A percentile compares a stretch with the other conserved stretches of the same genome.
Conservation (phyloP, 2,797 vertebrate species). For the Enteromius viviparus region DNA sequence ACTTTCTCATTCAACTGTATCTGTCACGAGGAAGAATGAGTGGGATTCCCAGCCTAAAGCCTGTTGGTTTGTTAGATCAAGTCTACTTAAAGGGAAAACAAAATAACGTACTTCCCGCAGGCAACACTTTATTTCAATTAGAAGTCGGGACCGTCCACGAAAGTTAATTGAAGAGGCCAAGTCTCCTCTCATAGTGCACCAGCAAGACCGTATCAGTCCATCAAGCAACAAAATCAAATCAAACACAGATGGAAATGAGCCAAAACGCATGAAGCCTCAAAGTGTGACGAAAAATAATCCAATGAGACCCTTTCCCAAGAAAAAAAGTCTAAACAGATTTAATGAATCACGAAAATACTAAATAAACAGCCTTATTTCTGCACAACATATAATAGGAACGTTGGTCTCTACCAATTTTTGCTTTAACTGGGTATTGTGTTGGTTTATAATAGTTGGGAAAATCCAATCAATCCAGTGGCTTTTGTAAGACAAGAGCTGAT, state of each 20-base stretch:
- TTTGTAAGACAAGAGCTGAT: neutral
- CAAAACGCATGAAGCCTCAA: neutral
- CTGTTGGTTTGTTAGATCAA: constrained; percentile 35
- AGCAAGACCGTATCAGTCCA: neutral
- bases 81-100: neutral
- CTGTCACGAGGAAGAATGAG: constrained; percentile 47
- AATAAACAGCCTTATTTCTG: neutral
- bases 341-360: neutral
- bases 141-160: neutral
- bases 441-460: neutral
- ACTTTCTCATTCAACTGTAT: constrained; percentile 22
- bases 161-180: neutral
- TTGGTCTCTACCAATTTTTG: neutral
- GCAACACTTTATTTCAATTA: neutral
- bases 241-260: neutral
- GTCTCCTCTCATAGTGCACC: constrained; percentile 1
- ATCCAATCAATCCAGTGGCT: neutral
- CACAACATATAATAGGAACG: neutral
- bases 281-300: neutral
- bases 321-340: neutral
- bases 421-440: neutral
- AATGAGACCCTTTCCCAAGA: neutral
- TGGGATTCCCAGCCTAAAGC: constrained; percentile 36
- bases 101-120: neutral
- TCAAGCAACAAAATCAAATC: neutral